These are phyloP conservation scores for Dysdera silvatica DNA, from an alignment of 1,140 invertebrate genomes.

Conservation along the genomic window DNA sequence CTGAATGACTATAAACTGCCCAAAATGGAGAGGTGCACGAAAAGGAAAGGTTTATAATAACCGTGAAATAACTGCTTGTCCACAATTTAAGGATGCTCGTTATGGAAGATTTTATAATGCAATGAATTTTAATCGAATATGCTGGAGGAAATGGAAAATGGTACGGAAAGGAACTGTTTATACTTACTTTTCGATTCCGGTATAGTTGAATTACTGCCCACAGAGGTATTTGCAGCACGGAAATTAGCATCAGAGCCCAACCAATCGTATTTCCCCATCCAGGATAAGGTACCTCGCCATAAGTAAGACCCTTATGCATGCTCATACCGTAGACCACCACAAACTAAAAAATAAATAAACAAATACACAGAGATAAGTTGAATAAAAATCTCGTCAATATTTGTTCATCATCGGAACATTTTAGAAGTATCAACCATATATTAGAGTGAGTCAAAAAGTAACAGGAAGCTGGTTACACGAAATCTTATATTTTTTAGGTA, in stretches of 20 bases:
- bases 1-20: background rate
- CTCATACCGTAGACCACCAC: constrained; percentile 40
- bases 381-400: too few species aligned
- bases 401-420: too few species aligned
- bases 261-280: constrained; percentile 65
- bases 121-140: background rate
- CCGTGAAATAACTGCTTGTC: background rate
- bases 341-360: constrained; percentile 34
- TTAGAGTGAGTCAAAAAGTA: too few species aligned
- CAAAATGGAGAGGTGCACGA: background rate
- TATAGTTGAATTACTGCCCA: constrained; percentile 7
- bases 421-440: too few species aligned
- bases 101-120: background rate
- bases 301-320: constrained; percentile 7
- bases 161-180: background rate
- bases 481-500: background rate
- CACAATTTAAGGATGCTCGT: background rate
- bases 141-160: background rate
- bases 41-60: background rate
- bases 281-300: constrained; percentile 53
- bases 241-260: constrained; percentile 53
- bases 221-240: constrained; percentile 25
- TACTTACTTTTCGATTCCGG: constrained; percentile 19
- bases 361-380: background rate
- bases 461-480: too few species aligned